Evolutionary conservation across 53 echinoderm and acorn worm genomes (phyloP), one percentile per base, ranked within the genome.

Genomic region (Temnopleurus reevesii): DNA sequence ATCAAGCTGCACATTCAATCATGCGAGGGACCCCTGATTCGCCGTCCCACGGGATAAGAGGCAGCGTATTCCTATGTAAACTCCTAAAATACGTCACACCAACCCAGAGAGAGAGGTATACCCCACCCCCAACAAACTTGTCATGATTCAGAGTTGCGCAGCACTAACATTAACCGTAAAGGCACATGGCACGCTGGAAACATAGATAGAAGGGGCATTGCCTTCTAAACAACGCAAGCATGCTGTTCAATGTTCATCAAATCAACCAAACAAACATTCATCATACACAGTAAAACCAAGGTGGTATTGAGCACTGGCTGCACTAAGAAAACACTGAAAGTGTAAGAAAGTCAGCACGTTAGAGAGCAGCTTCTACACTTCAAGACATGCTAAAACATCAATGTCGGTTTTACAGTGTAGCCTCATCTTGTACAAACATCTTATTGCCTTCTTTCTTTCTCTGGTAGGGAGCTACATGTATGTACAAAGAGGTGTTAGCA

Each of bases 41-140:
- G 41, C 55, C 36, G 46, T 59, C 85, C 44, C 56, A 18, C 36
- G 83, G 55, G 83, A 55, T 26, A 49, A 10, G 53, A 15, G 53
- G 53, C 8, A 79, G 21, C 28, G 79, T 28, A 71, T 23, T 21
- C 5, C 36, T n/a, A 41, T 41, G n/a, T 41, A 71, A 19, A 47
- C 47, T 47, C 80, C 15, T 28, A 80, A 10, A 53, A 19, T 55
- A 56, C 83, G 56, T 83, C 53, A 54, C 19, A 35, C 46, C 83
- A 9, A 54, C 83, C 53, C 83, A 83, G 29, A 8, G 71, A 29
- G 26, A 15, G 26, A 29, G 19, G 8, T 5, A 58, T 12, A 23
- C 85, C 85, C 85, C 85, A 85, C 85, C 85, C 85, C 85, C 85
- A 85, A 85, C 85, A 85, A 85, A 85, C 61, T 85, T 85, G 59